A percentile compares a stretch with the other conserved stretches of the same genome.
These are phyloP conservation scores for Merluccius polli DNA, from an alignment of 2,797 vertebrate species.

Conservation along the genomic window DNA sequence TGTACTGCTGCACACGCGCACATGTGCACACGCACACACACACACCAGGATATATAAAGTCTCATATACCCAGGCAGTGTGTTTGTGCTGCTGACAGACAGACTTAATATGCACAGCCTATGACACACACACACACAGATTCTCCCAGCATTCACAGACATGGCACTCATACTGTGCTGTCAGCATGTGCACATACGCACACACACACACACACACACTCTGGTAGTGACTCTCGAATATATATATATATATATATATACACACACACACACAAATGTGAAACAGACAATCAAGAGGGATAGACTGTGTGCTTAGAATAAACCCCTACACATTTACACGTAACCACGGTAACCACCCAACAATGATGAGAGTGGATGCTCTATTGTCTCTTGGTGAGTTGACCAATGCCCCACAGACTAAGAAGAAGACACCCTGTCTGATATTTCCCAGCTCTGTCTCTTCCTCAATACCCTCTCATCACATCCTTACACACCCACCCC, in stretches of 20 bases:
- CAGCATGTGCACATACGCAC: conserved; percentile 13
- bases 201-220: conserved; percentile 16
- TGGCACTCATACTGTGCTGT: conserved; percentile 54
- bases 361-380: not conserved
- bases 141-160: conserved; percentile 59
- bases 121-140: not conserved
- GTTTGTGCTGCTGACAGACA: not conserved
- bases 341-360: conserved; percentile 35
- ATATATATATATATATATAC: not conserved
- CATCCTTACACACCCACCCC: conserved; percentile 23
- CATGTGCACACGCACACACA: not conserved
- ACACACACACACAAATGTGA: not conserved
- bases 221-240: not conserved
- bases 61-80: not conserved
- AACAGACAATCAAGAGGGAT: conserved; percentile 2
- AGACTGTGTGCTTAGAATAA: conserved; percentile 49
- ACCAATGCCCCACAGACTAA: conserved; percentile 20
- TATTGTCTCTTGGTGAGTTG: not conserved
- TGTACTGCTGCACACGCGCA: not conserved
- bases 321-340: conserved; percentile 34
- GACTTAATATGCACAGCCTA: not conserved
- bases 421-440: conserved; percentile 27
- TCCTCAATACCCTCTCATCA: conserved; percentile 38
- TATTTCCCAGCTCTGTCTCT: conserved; percentile 33
- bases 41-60: not conserved